Conservation (phyloP, 2,113 vertebrate genomes). For the Pangasianodon gigas region DNA sequence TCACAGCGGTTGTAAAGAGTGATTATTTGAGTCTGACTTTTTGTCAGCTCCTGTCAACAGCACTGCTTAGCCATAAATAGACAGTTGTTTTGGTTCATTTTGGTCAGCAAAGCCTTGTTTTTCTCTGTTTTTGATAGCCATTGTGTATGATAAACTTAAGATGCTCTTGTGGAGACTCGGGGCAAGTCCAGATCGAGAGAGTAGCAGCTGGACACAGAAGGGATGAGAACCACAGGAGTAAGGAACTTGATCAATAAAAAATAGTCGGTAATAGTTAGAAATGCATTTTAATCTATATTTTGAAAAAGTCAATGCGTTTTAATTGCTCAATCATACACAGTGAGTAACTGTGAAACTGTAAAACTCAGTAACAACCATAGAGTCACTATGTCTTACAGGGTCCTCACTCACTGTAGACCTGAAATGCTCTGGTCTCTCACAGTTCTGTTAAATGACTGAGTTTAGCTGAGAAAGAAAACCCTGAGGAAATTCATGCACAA, state of each 20-base stretch:
- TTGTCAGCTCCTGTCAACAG: not conserved
- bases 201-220: not conserved
- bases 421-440: slow-evolving; percentile 23
- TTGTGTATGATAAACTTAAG: not conserved
- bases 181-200: not conserved
- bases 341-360: not conserved
- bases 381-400: slow-evolving; percentile 22
- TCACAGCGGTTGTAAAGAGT: not conserved
- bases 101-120: not conserved
- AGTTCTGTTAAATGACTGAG: not conserved
- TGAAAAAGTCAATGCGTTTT: not conserved
- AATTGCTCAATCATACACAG: not conserved
- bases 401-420: not conserved
- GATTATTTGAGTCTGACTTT: not conserved
- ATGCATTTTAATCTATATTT: not conserved
- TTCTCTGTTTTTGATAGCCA: not conserved
- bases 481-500: not conserved
- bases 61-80: not conserved
- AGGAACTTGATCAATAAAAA: not conserved
- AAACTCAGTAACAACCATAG: not conserved
- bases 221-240: not conserved
- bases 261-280: not conserved
- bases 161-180: not conserved
- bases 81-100: not conserved
- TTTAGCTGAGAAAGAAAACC: not conserved